Percentiles rank a stretch among this genome's conserved stretches.
phyloP scores from a whole-genome alignment of 2,797 vertebrate species.

The Gila robusta region DNA sequence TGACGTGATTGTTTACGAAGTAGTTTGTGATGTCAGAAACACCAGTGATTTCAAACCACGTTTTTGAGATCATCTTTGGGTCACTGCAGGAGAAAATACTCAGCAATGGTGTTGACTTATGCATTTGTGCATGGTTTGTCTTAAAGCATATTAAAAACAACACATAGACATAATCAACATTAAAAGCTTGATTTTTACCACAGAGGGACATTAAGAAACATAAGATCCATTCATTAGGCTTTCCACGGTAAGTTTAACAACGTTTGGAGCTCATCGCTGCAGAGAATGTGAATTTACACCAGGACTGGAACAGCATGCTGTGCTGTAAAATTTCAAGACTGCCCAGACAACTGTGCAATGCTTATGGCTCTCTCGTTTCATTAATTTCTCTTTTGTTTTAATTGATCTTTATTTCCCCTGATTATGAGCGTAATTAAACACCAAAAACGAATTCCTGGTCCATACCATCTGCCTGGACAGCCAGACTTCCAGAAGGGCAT shows the following conservation, averaged over 20 bases:
- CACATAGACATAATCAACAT: too few relatives aligned
- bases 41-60: too few relatives aligned
- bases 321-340: conserved; percentile 61
- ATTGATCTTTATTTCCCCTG: conserved; percentile 85
- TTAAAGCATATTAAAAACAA: too few relatives aligned
- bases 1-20: too few relatives aligned
- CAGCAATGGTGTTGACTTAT: too few relatives aligned
- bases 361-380: conserved; percentile 76
- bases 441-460: conserved; percentile 79
- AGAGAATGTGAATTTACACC: conserved; percentile 30
- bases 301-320: conserved; percentile 66
- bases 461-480: conserved; percentile 78
- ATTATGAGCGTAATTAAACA: conserved; percentile 85
- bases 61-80: too few relatives aligned
- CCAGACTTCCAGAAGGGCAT: conserved; percentile 57
- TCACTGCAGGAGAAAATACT: too few relatives aligned
- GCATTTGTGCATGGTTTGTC: too few relatives aligned
- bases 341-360: conserved; percentile 76
- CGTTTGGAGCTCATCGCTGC: neutral
- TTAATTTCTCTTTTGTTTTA: conserved; percentile 82
- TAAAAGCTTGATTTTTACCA: too few relatives aligned
- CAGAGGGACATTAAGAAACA: too few relatives aligned
- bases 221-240: neutral
- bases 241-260: neutral
- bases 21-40: too few relatives aligned